phyloP scores from a whole-genome alignment of 2,888 invertebrate species.

The Mactromeris polynyma region DNA sequence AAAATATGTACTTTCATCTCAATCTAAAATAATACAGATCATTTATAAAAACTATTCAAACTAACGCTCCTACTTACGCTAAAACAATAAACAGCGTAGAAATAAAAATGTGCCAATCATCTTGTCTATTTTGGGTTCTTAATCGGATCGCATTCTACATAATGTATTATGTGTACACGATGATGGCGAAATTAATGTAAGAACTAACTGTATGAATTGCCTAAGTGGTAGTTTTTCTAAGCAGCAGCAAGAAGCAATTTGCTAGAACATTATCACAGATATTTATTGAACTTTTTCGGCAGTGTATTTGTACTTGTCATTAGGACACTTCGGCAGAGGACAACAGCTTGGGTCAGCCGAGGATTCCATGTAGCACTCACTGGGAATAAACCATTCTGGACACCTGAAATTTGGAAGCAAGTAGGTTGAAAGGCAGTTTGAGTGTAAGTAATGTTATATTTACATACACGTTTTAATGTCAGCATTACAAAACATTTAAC shows the following conservation, averaged over 20 bases:
- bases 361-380: conserved; percentile 57
- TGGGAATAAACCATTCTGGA: conserved; percentile 63
- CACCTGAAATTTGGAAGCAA: conserved; percentile 52
- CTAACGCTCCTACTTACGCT: background rate
- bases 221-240: too few species aligned
- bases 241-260: too few species aligned
- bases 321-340: conserved; percentile 63
- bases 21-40: background rate
- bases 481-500: too few species aligned
- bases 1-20: background rate
- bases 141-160: too few species aligned
- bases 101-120: too few species aligned
- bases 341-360: conserved; percentile 53
- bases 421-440: background rate
- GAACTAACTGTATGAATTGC: too few species aligned
- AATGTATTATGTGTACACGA: too few species aligned
- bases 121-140: too few species aligned
- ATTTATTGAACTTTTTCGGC: conserved; percentile 48
- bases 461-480: too few species aligned
- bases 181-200: too few species aligned
- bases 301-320: conserved; percentile 47
- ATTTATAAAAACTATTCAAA: background rate
- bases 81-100: too few species aligned
- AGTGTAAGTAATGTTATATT: too few species aligned
- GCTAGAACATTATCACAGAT: background rate